These are phyloP conservation scores for Platalea minor DNA, from an alignment of 2,797 vertebrate species.

Conservation along the genomic window DNA sequence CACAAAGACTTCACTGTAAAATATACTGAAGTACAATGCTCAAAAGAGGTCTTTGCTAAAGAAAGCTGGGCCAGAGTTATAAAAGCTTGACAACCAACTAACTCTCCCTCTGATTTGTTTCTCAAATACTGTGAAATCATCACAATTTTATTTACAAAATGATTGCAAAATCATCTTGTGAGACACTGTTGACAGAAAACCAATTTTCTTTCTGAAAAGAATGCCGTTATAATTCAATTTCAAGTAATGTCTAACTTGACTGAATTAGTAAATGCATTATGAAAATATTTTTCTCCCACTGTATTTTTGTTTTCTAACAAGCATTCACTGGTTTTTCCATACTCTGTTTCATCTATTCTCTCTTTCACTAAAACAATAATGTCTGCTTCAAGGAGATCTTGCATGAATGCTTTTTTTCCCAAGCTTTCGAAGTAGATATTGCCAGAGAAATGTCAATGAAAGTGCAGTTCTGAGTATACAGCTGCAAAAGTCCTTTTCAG, in stretches of 20 bases:
- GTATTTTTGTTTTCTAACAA: background rate
- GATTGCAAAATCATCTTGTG: background rate
- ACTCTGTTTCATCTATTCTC: background rate
- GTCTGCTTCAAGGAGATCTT: background rate
- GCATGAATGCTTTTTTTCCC: background rate
- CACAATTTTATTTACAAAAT: background rate
- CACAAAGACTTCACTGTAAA: background rate
- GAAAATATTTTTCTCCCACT: background rate
- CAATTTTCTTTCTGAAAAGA: background rate
- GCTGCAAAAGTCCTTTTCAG: background rate
- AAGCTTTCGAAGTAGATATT: background rate
- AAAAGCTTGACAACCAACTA: background rate
- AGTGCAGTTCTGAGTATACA: conserved; percentile 1
- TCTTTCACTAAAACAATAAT: background rate
- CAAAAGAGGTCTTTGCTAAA: background rate
- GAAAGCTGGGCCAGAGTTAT: background rate
- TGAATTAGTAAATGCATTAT: background rate
- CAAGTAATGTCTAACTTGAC: background rate
- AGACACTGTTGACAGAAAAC: background rate
- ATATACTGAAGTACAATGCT: background rate
- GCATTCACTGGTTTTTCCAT: background rate
- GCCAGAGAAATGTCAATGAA: background rate
- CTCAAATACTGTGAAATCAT: background rate
- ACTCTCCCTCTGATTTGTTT: background rate
- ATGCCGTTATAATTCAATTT: background rate